Evolutionary conservation across 2,888 invertebrate species (phyloP), one percentile per base, ranked within the genome.

Genomic region (Cryptus viduatorius): DNA sequence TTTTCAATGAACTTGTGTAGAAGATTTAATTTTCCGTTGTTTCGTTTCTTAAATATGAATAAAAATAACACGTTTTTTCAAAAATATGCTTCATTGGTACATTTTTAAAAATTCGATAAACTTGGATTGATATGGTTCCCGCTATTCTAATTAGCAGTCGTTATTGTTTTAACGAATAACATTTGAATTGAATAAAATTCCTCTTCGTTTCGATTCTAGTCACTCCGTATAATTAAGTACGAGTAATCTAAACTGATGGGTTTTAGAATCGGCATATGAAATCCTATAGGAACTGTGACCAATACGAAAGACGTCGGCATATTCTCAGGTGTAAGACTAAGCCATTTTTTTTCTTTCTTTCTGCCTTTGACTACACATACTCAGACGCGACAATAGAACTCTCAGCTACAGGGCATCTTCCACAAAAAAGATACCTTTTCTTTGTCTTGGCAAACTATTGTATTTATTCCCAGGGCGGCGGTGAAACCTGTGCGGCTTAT

Each of bases 371-470:
- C 53, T 5, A 19, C 53, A 14, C 8, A 53, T 16, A 50, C 50
- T 2, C 50, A 53, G 53, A 53, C 50, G 50, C 7, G 50, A 50
- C 53, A 10, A 16, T 53, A 7, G 19, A 53, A 53, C 8, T 53
- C 53, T 53, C 19, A 16, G 53, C 0, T 19, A 19, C 53, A n/a
- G 19, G 7, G 37, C 16, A 53, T 19, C 16, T 53, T 53, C 10
- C n/a, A 53, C 16, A 53, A 53, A 53, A 19, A 19, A 19, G 16
- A 53, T 48, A 50, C 50, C 16, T 7, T 10, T n/a, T 19, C 19
- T 53, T 53, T 53, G 53, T 53, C 53, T 53, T 12, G 56, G 56
- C 19, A 12, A 56, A 56, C 56, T 56, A 56, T 56, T 56, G 56
- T 56, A 24, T 56, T 24, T 56, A 56, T 8, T 56, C 56, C 24